These are phyloP conservation scores for Campylomormyrus tamandua DNA, from an alignment of 2,113 vertebrate genomes.

Conservation along the genomic window DNA sequence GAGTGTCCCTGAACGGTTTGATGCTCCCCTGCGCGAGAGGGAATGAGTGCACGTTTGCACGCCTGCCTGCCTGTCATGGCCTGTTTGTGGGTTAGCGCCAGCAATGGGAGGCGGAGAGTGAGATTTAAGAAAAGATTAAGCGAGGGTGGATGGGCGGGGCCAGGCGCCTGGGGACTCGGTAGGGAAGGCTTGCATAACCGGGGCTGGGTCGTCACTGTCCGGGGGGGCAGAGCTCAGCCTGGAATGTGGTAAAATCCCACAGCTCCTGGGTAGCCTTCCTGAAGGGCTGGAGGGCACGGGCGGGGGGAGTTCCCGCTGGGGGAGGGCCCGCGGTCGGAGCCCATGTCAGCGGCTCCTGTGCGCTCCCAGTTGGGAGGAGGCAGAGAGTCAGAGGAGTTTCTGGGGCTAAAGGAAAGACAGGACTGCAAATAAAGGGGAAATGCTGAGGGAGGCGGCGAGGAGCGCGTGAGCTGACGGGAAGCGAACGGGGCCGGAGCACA, in stretches of 20 bases:
- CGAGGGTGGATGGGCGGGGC: conserved; percentile 15
- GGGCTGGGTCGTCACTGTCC: conserved; percentile 29
- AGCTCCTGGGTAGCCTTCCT: background rate
- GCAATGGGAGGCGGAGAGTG: background rate
- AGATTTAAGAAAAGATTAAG: background rate
- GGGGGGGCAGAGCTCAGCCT: conserved; percentile 31
- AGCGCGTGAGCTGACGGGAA: background rate
- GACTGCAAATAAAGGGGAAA: background rate
- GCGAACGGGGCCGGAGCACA: background rate
- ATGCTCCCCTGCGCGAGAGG: background rate
- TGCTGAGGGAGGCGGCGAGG: background rate
- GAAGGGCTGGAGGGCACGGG: background rate
- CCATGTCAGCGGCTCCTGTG: background rate
- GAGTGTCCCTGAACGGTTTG: background rate
- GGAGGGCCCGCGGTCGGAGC: conserved; percentile 33
- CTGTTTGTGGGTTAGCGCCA: background rate
- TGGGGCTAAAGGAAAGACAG: background rate
- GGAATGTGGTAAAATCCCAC: conserved; percentile 36
- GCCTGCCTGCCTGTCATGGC: background rate
- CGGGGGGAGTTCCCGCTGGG: conserved; percentile 18
- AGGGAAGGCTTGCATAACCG: conserved; percentile 59
- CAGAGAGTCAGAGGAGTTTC: background rate
- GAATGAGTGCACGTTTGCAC: background rate
- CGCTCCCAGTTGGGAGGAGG: background rate
- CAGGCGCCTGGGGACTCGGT: conserved; percentile 34